phyloP scores from a whole-genome alignment of 2,888 invertebrate species.

The Marronus borbonicus region DNA sequence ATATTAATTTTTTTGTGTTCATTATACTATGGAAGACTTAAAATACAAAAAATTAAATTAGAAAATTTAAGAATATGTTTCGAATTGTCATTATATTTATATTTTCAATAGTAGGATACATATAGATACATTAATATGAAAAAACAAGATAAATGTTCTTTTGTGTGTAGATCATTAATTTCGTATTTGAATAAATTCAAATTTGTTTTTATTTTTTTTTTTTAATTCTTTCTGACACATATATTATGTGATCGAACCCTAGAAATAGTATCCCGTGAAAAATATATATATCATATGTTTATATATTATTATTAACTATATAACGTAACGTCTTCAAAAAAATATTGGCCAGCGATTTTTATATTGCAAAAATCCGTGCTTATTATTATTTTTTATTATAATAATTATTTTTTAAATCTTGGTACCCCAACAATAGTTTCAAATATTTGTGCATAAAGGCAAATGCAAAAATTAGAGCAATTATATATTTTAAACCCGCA shows the following conservation, averaged over 20 bases:
- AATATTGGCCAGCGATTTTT: constrained; percentile 62
- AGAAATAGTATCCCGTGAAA: constrained; percentile 63
- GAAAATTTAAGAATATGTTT: constrained; percentile 56
- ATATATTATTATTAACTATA: constrained; percentile 59
- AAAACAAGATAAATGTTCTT: constrained; percentile 67
- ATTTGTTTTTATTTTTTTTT: constrained; percentile 54
- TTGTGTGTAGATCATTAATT: no score
- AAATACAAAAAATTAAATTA: constrained; percentile 41
- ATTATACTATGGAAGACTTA: constrained; percentile 40
- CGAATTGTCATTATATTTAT: constrained; percentile 67
- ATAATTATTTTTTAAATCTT: constrained; percentile 7
- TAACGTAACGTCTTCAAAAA: constrained; percentile 58
- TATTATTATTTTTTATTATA: constrained; percentile 3
- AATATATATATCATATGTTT: constrained; percentile 63
- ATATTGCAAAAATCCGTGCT: constrained; percentile 37
- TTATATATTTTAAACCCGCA: constrained; percentile 9
- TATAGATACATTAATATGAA: constrained; percentile 68
- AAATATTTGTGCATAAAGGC: constrained; percentile 32
- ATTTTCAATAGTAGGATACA: constrained; percentile 65
- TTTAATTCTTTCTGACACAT: constrained; percentile 62
- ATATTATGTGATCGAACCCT: constrained; percentile 64
- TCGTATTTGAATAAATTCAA: constrained; percentile 58
- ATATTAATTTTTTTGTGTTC: no score
- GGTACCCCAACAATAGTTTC: constrained; percentile 28
- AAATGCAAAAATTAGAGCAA: constrained; percentile 30